Evolutionary conservation across 2,113 vertebrate genomes (phyloP), one percentile per base, ranked within the genome.

Genomic region (Crocuta crocuta): DNA sequence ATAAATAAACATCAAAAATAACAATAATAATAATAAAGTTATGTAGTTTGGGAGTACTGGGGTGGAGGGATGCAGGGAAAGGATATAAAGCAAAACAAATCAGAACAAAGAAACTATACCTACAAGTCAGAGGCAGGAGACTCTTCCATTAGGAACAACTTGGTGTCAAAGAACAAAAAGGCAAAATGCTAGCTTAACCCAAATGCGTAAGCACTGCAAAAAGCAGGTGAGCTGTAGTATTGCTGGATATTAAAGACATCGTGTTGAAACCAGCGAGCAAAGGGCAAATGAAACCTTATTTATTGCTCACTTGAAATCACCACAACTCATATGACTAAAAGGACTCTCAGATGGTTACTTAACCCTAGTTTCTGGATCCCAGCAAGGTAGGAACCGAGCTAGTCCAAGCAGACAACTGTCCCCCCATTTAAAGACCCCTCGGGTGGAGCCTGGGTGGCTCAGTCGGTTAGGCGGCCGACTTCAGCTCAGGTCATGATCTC

Each of bases 301-400:
- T 81, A 65, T 0, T 78, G 87, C 79, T 89, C 63, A 85, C 65
- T 90, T 94, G 83, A 88, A 96, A 94, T 39, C 79, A 43, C 74
- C 90, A 71, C 53, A 74, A 87, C 71, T 50, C 94, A 4, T 13
- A 85, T 76, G 80, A 91, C 63, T 83, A 83, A 70, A 74, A 79
- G 35, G 35, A 63, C 70, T 24, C 91, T 84, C 89, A 53, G 58
- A 74, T 66, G 39, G 48, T 73, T 58, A 39, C 82, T 68, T 70
- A 71, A 87, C 19, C 68, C 74, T 61, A 65, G 66, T 84, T 89
- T 83, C 94, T 70, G 50, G 48, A 88, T 26, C 88, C 61, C 45
- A 74, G 70, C 26, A 89, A 92, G 68, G 87, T 11, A 21, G 15
- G 53, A 92, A 58, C 43, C 35, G 10, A 68, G 73, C 48, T 58